Percentiles rank a stretch among this genome's conserved stretches.
phyloP scores from a whole-genome alignment of 2,888 invertebrate genomes.

The Petrolisthes cinctipes region DNA sequence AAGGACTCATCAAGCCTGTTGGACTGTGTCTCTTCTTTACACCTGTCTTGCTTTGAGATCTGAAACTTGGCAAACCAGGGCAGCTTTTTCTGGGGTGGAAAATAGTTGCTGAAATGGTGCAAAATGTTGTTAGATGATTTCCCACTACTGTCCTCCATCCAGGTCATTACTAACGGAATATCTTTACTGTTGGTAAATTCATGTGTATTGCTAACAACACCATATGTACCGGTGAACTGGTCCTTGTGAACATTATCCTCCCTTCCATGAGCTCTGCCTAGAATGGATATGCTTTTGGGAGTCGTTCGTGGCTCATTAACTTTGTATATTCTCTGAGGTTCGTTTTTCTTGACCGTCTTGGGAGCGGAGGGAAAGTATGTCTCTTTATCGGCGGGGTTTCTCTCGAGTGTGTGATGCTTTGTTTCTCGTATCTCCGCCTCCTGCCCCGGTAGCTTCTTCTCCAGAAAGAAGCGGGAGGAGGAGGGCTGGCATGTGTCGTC shows the following conservation, averaged over 20 bases:
- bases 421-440: conserved; percentile 40
- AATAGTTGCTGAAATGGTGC: neutral
- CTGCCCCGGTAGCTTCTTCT: conserved; percentile 21
- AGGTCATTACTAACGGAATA: neutral
- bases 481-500: conserved; percentile 21
- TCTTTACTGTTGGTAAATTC: neutral
- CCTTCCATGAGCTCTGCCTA: neutral
- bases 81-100: conserved; percentile 5
- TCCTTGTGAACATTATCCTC: too few species aligned
- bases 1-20: conserved; percentile 17
- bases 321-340: conserved; percentile 37
- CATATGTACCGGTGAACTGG: too few species aligned
- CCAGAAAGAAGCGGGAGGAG: conserved; percentile 36
- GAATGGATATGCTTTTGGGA: neutral
- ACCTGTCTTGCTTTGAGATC: neutral
- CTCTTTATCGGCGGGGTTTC: conserved; percentile 34
- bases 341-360: conserved; percentile 20
- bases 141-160: neutral
- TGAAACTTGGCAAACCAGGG: conserved; percentile 52
- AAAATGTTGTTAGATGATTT: neutral
- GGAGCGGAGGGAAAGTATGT: conserved; percentile 40
- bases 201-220: too few species aligned
- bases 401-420: conserved; percentile 25
- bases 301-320: conserved; percentile 34
- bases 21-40: neutral